Evolutionary conservation across 2,797 vertebrate species (phyloP).

Genomic region (Falco columbarius): DNA sequence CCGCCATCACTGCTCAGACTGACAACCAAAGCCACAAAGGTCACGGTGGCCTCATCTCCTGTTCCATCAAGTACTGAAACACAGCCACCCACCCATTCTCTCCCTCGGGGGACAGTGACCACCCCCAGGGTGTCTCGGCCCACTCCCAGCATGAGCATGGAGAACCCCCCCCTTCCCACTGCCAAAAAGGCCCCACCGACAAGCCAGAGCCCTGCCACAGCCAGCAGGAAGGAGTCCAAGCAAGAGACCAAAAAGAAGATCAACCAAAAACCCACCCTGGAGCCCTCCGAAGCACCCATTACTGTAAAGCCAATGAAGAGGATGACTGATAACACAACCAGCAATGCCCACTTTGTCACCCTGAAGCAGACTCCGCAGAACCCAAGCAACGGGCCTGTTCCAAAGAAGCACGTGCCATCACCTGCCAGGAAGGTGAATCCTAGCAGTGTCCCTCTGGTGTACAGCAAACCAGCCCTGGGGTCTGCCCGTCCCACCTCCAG

Average conservation of each 20-base stretch:
- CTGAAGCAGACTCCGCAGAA: background rate
- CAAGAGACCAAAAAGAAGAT: constrained; percentile 61
- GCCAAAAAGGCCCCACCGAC: background rate
- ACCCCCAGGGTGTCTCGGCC: background rate
- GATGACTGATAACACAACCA: constrained; percentile 38
- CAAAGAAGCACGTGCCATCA: constrained; percentile 59
- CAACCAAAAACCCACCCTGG: constrained; percentile 28
- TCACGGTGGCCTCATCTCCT: background rate
- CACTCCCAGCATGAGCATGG: background rate
- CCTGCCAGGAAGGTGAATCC: constrained; percentile 70
- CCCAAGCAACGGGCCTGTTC: background rate
- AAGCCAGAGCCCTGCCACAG: background rate
- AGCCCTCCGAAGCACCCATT: background rate
- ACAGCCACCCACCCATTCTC: background rate
- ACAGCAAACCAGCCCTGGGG: constrained; percentile 64
- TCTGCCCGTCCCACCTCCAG: background rate
- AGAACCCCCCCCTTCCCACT: background rate
- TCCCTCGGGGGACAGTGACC: background rate
- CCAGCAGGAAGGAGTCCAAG: constrained; percentile 57
- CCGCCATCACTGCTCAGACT: background rate
- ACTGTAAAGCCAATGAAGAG: constrained; percentile 4
- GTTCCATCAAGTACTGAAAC: background rate
- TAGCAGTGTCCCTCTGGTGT: constrained; percentile 49
- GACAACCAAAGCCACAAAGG: constrained; percentile 48
- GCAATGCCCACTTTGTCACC: constrained; percentile 1